Conservation (phyloP, 2,888 invertebrate species). For the Cephus rjabovi region DNA sequence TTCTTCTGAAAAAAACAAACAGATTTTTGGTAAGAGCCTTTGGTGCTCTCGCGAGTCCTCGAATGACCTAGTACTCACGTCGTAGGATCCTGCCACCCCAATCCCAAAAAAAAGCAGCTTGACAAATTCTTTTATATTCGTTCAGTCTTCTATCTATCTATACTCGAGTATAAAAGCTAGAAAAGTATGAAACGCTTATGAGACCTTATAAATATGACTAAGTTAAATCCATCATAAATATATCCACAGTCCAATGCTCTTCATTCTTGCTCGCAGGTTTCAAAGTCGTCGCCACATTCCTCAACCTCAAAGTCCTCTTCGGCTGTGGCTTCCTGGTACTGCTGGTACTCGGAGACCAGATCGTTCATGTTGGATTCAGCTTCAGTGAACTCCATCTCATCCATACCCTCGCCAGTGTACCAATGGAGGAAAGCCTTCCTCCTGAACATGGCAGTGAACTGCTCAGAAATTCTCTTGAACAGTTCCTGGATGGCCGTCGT, state of each 20-base stretch:
- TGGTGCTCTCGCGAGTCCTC: constrained; percentile 23
- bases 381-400: constrained; percentile 80
- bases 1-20: constrained; percentile 4
- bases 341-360: constrained; percentile 80
- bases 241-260: constrained; percentile 9
- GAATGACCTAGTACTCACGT: not conserved
- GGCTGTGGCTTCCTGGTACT: constrained; percentile 76
- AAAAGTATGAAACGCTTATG: constrained; percentile 17
- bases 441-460: constrained; percentile 75
- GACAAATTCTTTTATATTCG: not conserved
- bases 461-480: constrained; percentile 67
- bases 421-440: constrained; percentile 84
- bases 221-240: constrained; percentile 12
- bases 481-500: constrained; percentile 73
- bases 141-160: constrained; percentile 7
- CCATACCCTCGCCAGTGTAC: constrained; percentile 82
- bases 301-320: constrained; percentile 72
- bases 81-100: not conserved
- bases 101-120: not conserved
- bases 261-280: constrained; percentile 61
- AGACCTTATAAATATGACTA: constrained; percentile 18
- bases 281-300: constrained; percentile 68
- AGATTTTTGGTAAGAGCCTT: constrained; percentile 41
- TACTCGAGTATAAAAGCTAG: constrained; percentile 23
- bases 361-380: constrained; percentile 82